phyloP scores from a whole-genome alignment of 1,140 invertebrate genomes.

The Lanistes nyassanus region DNA sequence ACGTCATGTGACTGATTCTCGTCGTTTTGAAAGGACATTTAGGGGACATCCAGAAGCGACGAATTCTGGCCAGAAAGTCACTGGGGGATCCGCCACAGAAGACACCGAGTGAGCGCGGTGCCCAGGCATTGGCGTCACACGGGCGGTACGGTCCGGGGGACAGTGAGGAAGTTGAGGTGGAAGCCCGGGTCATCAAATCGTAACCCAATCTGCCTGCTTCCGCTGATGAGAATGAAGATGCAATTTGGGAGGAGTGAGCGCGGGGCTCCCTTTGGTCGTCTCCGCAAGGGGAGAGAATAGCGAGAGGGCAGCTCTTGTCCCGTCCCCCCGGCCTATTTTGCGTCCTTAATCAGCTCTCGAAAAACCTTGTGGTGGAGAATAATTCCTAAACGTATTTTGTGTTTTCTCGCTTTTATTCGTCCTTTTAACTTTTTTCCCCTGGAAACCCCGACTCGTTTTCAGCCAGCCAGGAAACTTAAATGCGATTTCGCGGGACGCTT shows the following conservation, averaged over 20 bases:
- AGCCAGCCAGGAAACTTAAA: too few relatives aligned
- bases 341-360: too few relatives aligned
- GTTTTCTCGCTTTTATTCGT: too few relatives aligned
- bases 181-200: slow-evolving; percentile 41
- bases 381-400: too few relatives aligned
- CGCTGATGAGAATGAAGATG: slow-evolving; percentile 41
- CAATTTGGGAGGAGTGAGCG: slow-evolving; percentile 40
- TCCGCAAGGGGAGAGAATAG: background rate
- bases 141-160: background rate
- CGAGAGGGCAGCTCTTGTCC: too few relatives aligned
- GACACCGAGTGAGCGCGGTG: background rate
- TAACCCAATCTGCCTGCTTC: slow-evolving; percentile 40
- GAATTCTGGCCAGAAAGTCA: background rate
- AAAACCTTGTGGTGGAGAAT: too few relatives aligned
- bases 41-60: slow-evolving; percentile 6
- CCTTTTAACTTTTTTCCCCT: too few relatives aligned
- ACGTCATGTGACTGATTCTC: too few relatives aligned
- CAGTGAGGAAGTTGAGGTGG: slow-evolving; percentile 26
- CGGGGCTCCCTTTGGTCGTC: slow-evolving; percentile 18
- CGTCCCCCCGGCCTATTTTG: too few relatives aligned
- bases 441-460: too few relatives aligned
- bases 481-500: too few relatives aligned
- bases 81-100: background rate
- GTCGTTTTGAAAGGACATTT: too few relatives aligned
- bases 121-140: background rate